A percentile compares a stretch with the other conserved stretches of the same genome.
phyloP scores from a whole-genome alignment of 2,113 vertebrate species.

The Chunga burmeisteri region DNA sequence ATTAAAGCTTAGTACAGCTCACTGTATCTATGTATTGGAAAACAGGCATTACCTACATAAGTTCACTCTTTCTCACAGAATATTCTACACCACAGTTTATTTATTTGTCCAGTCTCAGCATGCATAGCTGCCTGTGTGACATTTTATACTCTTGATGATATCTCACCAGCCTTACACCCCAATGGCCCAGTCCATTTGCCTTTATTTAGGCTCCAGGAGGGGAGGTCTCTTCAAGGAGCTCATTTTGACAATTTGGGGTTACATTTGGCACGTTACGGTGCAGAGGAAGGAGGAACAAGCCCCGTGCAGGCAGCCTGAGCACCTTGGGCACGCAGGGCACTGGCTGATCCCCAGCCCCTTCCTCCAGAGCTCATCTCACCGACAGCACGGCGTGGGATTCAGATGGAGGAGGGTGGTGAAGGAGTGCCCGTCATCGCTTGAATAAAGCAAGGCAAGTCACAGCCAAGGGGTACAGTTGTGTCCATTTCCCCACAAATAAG shows the following conservation, averaged over 20 bases:
- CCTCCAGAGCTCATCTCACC: neutral
- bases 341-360: neutral
- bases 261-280: accelerated
- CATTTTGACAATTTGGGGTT: neutral
- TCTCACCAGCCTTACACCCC: neutral
- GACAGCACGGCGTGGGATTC: no score
- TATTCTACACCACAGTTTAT: neutral
- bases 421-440: neutral
- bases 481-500: neutral
- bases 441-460: neutral
- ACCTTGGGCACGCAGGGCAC: neutral
- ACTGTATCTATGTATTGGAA: neutral
- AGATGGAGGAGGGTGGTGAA: neutral
- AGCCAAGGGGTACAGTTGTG: no score
- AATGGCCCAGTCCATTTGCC: neutral
- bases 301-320: accelerated
- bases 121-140: accelerated
- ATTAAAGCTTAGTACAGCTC: neutral
- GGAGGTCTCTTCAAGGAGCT: neutral
- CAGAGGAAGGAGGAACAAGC: neutral
- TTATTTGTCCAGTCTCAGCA: neutral
- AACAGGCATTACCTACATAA: neutral
- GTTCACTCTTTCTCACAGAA: neutral
- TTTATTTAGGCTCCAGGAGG: neutral
- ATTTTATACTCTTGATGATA: neutral